Evolutionary conservation across 2,113 vertebrate species (phyloP), one percentile per base, ranked within the genome.

Genomic region (Dissostichus mawsoni): DNA sequence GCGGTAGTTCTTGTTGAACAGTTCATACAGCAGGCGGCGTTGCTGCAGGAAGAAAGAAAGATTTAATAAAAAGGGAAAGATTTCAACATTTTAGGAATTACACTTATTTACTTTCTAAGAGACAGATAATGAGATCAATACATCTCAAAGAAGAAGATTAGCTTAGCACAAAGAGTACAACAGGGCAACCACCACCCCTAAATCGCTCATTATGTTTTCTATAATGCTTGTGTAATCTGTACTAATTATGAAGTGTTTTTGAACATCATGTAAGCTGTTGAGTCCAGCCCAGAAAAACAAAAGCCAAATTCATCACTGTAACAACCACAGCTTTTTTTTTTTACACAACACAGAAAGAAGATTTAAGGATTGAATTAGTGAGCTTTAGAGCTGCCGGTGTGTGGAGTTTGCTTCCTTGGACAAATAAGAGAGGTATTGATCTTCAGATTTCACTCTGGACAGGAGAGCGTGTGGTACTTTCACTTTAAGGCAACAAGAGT

Each of bases 1-100:
- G 0, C 97, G 94, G 67, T 98, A 98, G 81, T 97, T 97, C 92
- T 97, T 99, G 0, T 95, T 95, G 87, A 98, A 99, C 74, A 99
- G 91, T 73, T 99, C 98, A 62, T 97, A 97, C 80, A 99, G 94
- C 87, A 97, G 93, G 82, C 95, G 98, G 44, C 98, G 97, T 59
- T 97, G 96, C 98, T 99, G 88, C 63, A 82, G 81, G 53, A 47
- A n/a, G 59, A 89, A 29, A 5, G n/a, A 33, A 11, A 29, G 20
- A 25, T 13, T 4, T 8, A 16, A 53, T 33, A 25, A 51, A 11
- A 41, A 41, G 36, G 36, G 25, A 18, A 29, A 48, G 0, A 66
- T 8, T 11, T 23, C 0, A 2, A 9, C 14, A n/a, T 45, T 29
- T 36, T 25, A 8, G 4, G 11, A 55, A 47, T 47, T 9, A 52